Conservation (phyloP, 2,888 invertebrate genomes). For the Norana najaformis region DNA sequence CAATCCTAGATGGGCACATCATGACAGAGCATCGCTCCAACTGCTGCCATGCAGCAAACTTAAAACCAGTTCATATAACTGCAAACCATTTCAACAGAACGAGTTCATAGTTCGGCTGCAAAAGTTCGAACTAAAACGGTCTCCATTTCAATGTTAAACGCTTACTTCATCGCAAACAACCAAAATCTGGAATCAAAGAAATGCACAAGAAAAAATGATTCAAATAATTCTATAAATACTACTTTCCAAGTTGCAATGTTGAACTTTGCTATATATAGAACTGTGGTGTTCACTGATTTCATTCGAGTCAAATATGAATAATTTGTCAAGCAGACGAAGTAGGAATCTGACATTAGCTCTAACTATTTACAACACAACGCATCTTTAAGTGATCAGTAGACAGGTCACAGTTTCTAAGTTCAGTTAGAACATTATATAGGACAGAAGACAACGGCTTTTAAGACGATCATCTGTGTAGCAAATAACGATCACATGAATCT, state of each 20-base stretch:
- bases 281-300: background rate
- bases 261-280: background rate
- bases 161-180: background rate
- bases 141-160: background rate
- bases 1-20: background rate
- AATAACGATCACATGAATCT: background rate
- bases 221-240: background rate
- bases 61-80: background rate
- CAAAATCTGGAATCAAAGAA: background rate
- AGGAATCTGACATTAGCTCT: conserved; percentile 19
- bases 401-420: background rate
- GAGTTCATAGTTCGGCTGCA: background rate
- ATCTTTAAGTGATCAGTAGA: background rate
- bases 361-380: background rate
- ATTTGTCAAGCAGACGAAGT: background rate
- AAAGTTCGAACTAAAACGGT: background rate
- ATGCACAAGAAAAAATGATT: background rate
- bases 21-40: background rate
- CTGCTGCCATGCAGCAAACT: background rate
- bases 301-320: background rate
- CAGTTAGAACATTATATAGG: background rate
- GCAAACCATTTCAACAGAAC: background rate
- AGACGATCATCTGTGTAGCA: background rate
- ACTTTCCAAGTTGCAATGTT: background rate
- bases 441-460: background rate